A percentile compares a stretch with the other conserved stretches of the same genome.
phyloP scores from a whole-genome alignment of 1,140 invertebrate genomes.

The Heliothis virescens region DNA sequence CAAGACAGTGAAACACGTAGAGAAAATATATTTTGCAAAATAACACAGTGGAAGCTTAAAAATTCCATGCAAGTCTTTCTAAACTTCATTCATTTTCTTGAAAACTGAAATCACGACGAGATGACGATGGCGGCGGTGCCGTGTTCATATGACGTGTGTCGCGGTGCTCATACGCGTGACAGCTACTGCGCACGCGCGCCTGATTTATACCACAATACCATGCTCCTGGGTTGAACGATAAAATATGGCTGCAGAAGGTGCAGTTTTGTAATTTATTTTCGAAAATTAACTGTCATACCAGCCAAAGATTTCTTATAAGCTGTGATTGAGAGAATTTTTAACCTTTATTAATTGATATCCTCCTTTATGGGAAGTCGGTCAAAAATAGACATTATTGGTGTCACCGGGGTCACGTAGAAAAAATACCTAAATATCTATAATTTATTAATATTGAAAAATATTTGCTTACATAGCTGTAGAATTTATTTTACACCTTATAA shows the following conservation, averaged over 20 bases:
- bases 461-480: background rate
- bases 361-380: too few species aligned
- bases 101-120: slow-evolving; percentile 26
- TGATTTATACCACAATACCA: slow-evolving; percentile 29
- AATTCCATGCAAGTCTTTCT: background rate
- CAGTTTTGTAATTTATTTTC: background rate
- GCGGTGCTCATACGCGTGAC: slow-evolving; percentile 28
- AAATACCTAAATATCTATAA: too few species aligned
- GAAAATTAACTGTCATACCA: too few species aligned
- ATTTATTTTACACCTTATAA: background rate
- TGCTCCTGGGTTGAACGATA: background rate
- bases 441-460: too few species aligned
- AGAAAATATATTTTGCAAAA: too few species aligned
- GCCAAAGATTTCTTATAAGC: too few species aligned
- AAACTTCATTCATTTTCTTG: background rate
- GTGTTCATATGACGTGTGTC: slow-evolving; percentile 31
- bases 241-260: background rate
- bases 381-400: too few species aligned
- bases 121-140: background rate
- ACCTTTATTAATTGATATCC: background rate
- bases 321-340: too few species aligned
- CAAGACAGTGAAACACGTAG: too few species aligned
- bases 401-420: too few species aligned
- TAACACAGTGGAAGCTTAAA: background rate
- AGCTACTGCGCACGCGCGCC: slow-evolving; percentile 36